Evolutionary conservation across 2,113 vertebrate species (phyloP).

Genomic region (Hemibates koningsi): DNA sequence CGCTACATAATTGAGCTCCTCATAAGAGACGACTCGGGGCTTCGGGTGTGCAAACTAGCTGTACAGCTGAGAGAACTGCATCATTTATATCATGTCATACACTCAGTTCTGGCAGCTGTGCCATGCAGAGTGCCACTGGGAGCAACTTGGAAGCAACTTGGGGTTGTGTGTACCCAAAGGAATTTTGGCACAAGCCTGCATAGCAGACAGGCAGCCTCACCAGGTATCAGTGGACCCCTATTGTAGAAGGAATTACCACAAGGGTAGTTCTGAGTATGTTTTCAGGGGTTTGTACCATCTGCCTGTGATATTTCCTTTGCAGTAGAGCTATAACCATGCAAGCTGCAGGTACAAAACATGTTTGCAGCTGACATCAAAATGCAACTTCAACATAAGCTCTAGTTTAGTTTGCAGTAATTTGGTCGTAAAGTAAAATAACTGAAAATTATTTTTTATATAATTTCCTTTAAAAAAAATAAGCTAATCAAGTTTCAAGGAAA

Average conservation of each 20-base stretch:
- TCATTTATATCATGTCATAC: background rate
- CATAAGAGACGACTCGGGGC: background rate
- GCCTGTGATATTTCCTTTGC: background rate
- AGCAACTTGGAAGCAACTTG: background rate
- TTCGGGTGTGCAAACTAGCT: background rate
- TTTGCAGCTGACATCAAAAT: background rate
- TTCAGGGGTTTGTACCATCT: background rate
- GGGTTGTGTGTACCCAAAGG: background rate
- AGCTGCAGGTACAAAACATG: background rate
- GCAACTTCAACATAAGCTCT: background rate
- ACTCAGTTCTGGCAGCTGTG: background rate
- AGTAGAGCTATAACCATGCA: background rate
- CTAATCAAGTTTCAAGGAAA: background rate
- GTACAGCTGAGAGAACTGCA: background rate
- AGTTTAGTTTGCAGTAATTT: fast-evolving
- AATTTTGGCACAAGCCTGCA: background rate
- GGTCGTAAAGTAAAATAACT: background rate
- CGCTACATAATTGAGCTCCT: background rate
- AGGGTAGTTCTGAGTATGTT: background rate
- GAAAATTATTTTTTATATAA: background rate
- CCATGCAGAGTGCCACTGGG: background rate
- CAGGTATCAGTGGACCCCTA: background rate
- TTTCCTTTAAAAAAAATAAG: background rate
- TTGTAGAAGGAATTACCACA: background rate
- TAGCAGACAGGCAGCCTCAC: background rate